Base-by-base conservation (phyloP, 2,113 vertebrate genomes). In the Peromyscus leucopus region DNA sequence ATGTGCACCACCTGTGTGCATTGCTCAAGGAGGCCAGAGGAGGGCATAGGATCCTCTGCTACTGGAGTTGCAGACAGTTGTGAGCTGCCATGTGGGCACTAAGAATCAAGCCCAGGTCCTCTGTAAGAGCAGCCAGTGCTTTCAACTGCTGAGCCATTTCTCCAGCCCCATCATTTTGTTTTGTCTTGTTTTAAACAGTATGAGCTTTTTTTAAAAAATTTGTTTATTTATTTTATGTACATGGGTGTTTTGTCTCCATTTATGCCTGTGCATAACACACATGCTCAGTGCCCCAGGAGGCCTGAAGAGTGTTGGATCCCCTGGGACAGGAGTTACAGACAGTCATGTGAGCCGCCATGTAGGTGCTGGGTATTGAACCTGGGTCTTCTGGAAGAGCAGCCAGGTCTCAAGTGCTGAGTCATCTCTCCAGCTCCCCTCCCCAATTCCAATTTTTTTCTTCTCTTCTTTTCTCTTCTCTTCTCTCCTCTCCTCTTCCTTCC, bases 401-500 rank as follows among this genome's bases (percentile, higher is more conserved):
- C 39, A 42, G n/a, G 39, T 39, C 19, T 74, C 19, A 76, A 76
- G 39, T 48, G 5, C 24, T 76, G 22, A 26, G 24, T 24, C 24
- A 46, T 46, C 74, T 76, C 42, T 28, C 24, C 42, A 76, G 11
- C 74, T 42, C 42, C 7, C 36, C 42, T 46, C 74, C 42, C 17
- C 42, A 46, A 28, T 28, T 76, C n/a, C 22, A 42, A 9, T 72
- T 9, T 72, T n/a, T 4, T 19, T 1, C 8, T 16, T 19, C 3
- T 8, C 7, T n/a, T 15, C 15, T 16, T 16, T 5, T 8, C 4
- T 67, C 31, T 31, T 4, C 11, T 9, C 28, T 10, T 12, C 11
- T 28, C 26, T 65, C 4, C 12, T 5, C 31, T 12, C 24, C 9
- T 28, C 63, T 65, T 0, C 26, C 31, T 67, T 12, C 8, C 65